A percentile compares a stretch with the other conserved stretches of the same genome.
phyloP scores from a whole-genome alignment of 2,797 vertebrate species.

The Tinamus major region DNA sequence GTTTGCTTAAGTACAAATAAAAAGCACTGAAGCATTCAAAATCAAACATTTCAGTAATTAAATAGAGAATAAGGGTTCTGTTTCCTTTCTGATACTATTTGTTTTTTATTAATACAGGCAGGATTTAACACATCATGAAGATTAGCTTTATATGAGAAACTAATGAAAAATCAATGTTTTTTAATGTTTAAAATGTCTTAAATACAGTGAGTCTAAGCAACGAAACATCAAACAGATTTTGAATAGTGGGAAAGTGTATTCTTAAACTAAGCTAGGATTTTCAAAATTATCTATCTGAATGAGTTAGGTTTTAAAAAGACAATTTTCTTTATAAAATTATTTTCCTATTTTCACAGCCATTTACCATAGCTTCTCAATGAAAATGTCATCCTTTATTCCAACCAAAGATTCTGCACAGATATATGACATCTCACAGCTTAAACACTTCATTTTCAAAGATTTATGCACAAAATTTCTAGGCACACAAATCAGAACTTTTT shows the following conservation, averaged over 20 bases:
- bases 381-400: slow-evolving; percentile 42
- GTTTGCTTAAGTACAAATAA: slow-evolving; percentile 74
- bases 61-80: slow-evolving; percentile 62
- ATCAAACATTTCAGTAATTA: slow-evolving; percentile 81
- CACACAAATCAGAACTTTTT: neutral
- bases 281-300: slow-evolving; percentile 36
- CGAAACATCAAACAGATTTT: slow-evolving; percentile 34
- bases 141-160: slow-evolving; percentile 71
- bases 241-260: neutral
- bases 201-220: neutral
- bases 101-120: slow-evolving; percentile 75
- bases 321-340: slow-evolving; percentile 30
- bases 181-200: slow-evolving; percentile 46
- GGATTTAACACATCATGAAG: slow-evolving; percentile 64
- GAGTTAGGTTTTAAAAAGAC: slow-evolving; percentile 8
- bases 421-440: slow-evolving; percentile 7
- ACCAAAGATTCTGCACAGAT: neutral
- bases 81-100: slow-evolving; percentile 75
- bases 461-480: slow-evolving; percentile 6
- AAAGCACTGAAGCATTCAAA: slow-evolving; percentile 76
- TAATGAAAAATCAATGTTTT: slow-evolving; percentile 52
- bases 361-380: neutral
- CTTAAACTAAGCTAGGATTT: slow-evolving; percentile 32
- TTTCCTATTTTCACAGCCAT: slow-evolving; percentile 40
- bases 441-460: slow-evolving; percentile 33